These are phyloP conservation scores for Philypnodon macrostomus DNA, from an alignment of 2,797 vertebrate genomes.

Conservation along the genomic window DNA sequence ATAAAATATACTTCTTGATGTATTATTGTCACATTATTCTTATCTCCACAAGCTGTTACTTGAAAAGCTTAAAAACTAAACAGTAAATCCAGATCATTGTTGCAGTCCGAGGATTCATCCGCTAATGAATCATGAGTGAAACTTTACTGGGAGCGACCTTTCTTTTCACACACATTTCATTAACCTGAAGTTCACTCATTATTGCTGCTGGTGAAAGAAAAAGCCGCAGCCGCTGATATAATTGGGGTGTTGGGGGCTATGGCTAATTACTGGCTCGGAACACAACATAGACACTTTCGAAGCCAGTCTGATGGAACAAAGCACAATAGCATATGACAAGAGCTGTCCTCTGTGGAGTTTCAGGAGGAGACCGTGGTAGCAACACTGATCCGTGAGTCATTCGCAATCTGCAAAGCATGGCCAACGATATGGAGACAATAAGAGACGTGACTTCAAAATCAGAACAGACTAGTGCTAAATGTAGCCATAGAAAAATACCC, in stretches of 20 bases:
- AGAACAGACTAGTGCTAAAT: slow-evolving; percentile 41
- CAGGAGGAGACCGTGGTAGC: slow-evolving; percentile 54
- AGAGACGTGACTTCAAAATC: slow-evolving; percentile 34
- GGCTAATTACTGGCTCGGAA: slow-evolving; percentile 72
- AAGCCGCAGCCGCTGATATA: slow-evolving; percentile 59
- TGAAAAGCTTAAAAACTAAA: slow-evolving; percentile 43
- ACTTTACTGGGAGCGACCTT: slow-evolving; percentile 52
- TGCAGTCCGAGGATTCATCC: slow-evolving; percentile 37
- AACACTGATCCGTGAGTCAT: slow-evolving; percentile 51
- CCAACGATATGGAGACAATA: slow-evolving; percentile 40
- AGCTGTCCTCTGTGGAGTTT: slow-evolving; percentile 57
- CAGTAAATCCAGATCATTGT: slow-evolving; percentile 38
- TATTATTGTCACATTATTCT: no score
- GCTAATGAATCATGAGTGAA: slow-evolving; percentile 62
- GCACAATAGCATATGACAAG: slow-evolving; percentile 62
- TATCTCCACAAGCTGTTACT: slow-evolving; percentile 46
- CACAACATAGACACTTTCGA: slow-evolving; percentile 60
- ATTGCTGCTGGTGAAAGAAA: slow-evolving; percentile 57
- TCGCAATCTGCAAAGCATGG: slow-evolving; percentile 47
- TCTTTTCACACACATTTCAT: slow-evolving; percentile 65
- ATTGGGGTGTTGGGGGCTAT: slow-evolving; percentile 65
- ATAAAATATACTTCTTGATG: no score
- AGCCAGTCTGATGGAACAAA: slow-evolving; percentile 67
- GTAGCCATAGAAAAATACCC: no score
- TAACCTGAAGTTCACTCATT: slow-evolving; percentile 73